Conservation (phyloP, 1,140 invertebrate genomes). For the Pseudomyrmex cubaensis region DNA sequence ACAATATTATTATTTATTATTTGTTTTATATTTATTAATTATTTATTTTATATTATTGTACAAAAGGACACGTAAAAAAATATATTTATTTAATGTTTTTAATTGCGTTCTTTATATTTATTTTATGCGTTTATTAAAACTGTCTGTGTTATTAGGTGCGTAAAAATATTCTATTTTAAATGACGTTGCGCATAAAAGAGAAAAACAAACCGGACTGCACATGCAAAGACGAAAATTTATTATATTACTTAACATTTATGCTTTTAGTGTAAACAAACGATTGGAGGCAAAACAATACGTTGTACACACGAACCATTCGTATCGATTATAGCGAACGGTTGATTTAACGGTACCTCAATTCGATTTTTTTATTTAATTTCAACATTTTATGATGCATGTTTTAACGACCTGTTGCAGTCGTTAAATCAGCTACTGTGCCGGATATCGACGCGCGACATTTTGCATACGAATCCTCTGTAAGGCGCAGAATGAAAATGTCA, state of each 20-base stretch:
- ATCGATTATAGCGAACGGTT: conserved; percentile 40
- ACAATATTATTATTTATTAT: background rate
- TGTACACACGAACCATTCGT: background rate
- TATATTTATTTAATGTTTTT: background rate
- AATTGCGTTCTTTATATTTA: too few relatives aligned
- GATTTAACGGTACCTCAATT: conserved; percentile 32
- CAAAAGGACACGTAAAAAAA: background rate
- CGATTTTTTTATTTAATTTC: conserved; percentile 73
- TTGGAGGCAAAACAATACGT: conserved; percentile 14
- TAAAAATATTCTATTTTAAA: conserved; percentile 7
- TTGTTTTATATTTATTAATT: background rate
- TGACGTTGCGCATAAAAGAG: background rate
- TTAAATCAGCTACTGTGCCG: conserved; percentile 70
- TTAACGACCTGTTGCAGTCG: conserved; percentile 75
- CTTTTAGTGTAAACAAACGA: conserved; percentile 6
- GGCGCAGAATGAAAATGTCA: conserved; percentile 77
- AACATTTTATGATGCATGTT: conserved; percentile 61
- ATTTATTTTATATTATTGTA: background rate
- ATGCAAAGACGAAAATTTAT: conserved; percentile 44
- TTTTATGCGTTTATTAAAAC: too few relatives aligned
- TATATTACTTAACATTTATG: conserved; percentile 62
- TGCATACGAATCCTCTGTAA: conserved; percentile 68
- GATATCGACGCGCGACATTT: conserved; percentile 66
- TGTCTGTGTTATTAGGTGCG: too few relatives aligned
- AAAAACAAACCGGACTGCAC: background rate